A percentile compares a stretch with the other conserved stretches of the same genome.
Evolutionary conservation across 2,888 invertebrate genomes (phyloP).

Genomic region (Frankliniella fusca): DNA sequence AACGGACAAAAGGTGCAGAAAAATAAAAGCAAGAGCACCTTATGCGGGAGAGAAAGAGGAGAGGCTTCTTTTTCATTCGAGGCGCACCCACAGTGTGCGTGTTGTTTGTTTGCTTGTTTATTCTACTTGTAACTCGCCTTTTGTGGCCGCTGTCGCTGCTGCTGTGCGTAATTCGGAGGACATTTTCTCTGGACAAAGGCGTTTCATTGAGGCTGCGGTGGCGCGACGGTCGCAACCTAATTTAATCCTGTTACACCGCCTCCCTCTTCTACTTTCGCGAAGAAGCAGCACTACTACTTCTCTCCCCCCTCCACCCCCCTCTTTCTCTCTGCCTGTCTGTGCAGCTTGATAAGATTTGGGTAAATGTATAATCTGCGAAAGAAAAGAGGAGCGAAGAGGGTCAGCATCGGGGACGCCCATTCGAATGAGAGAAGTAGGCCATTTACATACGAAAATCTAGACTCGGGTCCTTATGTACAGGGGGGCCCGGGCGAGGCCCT

Average conservation of each 20-base stretch:
- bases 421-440: not conserved
- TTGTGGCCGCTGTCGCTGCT: not conserved
- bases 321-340: not conserved
- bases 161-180: not conserved
- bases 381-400: not conserved
- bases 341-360: slow-evolving; percentile 19
- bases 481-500: too few species aligned
- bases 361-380: slow-evolving; percentile 4
- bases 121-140: slow-evolving; percentile 11
- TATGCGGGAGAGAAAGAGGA: not conserved
- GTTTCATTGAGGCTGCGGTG: not conserved
- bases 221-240: not conserved
- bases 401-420: not conserved
- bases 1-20: not conserved
- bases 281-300: not conserved
- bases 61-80: not conserved
- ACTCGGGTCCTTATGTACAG: too few species aligned
- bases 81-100: not conserved
- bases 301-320: not conserved
- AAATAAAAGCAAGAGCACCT: too few species aligned
- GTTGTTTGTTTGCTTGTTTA: slow-evolving; percentile 25
- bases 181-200: slow-evolving; percentile 3
- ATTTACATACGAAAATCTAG: not conserved
- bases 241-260: slow-evolving; percentile 16
- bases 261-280: not conserved